Conservation (phyloP, 2,797 vertebrate genomes). For the Hippocampus kuda region DNA sequence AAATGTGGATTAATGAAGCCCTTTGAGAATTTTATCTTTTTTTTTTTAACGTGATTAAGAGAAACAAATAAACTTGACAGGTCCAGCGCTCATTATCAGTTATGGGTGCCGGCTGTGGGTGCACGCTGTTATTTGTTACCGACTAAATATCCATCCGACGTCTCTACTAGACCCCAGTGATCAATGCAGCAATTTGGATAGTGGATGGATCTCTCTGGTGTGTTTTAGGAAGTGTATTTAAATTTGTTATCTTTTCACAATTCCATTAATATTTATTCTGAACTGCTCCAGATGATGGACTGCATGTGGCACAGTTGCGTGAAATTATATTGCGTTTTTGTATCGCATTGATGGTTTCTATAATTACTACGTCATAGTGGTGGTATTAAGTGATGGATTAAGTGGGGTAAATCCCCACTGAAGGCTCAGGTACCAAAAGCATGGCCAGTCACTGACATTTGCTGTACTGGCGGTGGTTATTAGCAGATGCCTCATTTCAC, state of each 20-base stretch:
- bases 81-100: no score
- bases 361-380: background rate
- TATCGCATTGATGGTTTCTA: background rate
- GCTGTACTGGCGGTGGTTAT: conserved; percentile 4
- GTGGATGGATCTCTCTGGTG: no score
- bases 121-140: no score
- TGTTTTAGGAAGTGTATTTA: background rate
- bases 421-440: background rate
- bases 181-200: no score
- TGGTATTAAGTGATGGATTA: background rate
- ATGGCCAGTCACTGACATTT: background rate
- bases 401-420: background rate
- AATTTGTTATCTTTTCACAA: background rate
- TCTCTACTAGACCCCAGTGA: no score
- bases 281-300: background rate
- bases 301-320: background rate
- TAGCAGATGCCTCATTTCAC: conserved; percentile 27
- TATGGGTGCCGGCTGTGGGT: no score
- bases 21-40: no score
- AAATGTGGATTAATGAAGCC: no score
- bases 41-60: no score
- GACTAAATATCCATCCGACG: no score
- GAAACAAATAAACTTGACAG: no score
- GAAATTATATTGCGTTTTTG: background rate
- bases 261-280: no score